Conservation (phyloP, 2,113 vertebrate species). For the Heliornis fulica region DNA sequence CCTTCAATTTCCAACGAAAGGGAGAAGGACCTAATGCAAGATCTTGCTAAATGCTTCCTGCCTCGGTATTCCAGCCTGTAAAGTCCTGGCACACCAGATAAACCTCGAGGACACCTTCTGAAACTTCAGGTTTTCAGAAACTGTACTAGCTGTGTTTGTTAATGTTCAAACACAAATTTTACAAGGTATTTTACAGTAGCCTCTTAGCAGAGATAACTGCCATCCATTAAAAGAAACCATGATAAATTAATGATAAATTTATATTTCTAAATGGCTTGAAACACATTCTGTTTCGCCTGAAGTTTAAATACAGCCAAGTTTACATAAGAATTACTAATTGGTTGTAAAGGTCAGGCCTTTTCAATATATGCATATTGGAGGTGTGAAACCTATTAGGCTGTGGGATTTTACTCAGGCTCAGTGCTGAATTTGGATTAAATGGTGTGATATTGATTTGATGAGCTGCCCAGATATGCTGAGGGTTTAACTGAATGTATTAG, state of each 20-base stretch:
- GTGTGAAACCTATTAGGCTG: neutral
- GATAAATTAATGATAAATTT: neutral
- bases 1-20: neutral
- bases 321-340: neutral
- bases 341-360: constrained; percentile 10
- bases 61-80: neutral
- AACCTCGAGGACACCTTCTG: neutral
- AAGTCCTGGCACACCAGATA: neutral
- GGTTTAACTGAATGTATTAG: constrained; percentile 23
- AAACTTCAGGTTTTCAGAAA: neutral
- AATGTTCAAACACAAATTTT: neutral
- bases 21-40: neutral
- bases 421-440: neutral
- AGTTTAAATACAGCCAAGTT: constrained; percentile 11
- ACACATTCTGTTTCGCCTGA: neutral
- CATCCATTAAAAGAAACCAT: neutral
- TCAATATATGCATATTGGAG: neutral
- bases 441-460: neutral
- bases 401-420: neutral
- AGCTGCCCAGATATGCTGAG: neutral
- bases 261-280: neutral
- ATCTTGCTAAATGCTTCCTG: neutral
- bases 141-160: neutral
- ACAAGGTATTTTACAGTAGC: neutral
- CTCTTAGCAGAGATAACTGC: neutral